Evolutionary conservation across 2,888 invertebrate species (phyloP), one percentile per base, ranked within the genome.

Genomic region (Phanerotoma sp.): DNA sequence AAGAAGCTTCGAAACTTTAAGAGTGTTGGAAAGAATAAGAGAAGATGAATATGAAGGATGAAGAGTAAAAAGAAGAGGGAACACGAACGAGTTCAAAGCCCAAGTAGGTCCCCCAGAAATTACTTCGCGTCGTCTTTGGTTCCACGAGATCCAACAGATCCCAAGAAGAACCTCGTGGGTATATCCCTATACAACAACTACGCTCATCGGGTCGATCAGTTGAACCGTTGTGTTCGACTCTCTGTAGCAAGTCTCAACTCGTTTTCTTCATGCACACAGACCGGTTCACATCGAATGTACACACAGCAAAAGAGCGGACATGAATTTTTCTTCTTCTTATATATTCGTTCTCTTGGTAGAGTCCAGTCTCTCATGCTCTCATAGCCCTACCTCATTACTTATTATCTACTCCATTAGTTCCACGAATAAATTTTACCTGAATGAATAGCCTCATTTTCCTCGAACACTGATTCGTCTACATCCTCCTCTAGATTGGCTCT

Each of bases 381-480:
- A 48, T 35, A 33, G 33, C 46, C 32, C 33, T n/a, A n/a, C 18
- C 11, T 25, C 25, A 25, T 28, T 25, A 48, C 38, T 48, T 22
- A 38, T 32, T 32, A 21, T 18, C 20, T 46, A 28, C 22, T 38
- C 11, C n/a, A 20, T 30, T 45, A 16, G 15, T 32, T 13, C 25
- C 45, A 2, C n/a, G 7, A 22, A 30, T 10, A 25, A 42, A 60
- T 46, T 59, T 81, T 82, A 88, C 88, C 88, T 69, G 88, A 88
- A 80, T 87, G 88, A 67, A 87, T 81, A 20, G 72, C 78, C 60
- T 87, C 87, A 11, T 66, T 65, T 62, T 82, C 83, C 66, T 84
- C 83, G 63, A 81, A 78, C 60, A 62, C 65, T 16, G 65, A 66
- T 25, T 66, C 62, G 35, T 67, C 70, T 37, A 58, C 58, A 44